Base-by-base conservation (phyloP, 2,888 invertebrate species). In the Timandra comae region DNA sequence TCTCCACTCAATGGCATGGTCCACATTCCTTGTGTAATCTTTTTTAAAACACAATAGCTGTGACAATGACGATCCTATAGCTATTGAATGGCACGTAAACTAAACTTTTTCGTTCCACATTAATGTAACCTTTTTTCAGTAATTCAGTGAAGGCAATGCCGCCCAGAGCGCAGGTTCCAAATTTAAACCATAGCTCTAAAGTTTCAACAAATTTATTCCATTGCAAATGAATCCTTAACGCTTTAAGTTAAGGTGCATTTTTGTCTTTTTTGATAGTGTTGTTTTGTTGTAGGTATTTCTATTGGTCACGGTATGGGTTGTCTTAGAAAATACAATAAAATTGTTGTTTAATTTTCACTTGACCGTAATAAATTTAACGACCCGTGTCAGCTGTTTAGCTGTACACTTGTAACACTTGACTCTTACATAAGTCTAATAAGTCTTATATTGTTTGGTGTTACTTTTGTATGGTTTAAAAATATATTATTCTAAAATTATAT, bases 21-120 rank as follows among this genome's bases (percentile, higher is more conserved):
- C 75, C 75, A 78, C 71, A 80, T 81, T 78, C 74, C 65, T 72
- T 63, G 69, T 73, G 63, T 76, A 70, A 76, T 71, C 74, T 80
- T 80, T 81, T 78, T 74, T 42, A 73, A 49, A 68, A 63, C 38
- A 82, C 78, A 78, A 81, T 71, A 40, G 46, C 37, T 46, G 48
- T 64, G 70, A 81, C 82, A 84, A 81, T 63, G 48, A 71, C 39
- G 41, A 52, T 53, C 56, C 60, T 65, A 70, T 72, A 60, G 65
- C 70, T 62, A 75, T 79, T 75, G 62, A 73, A 61, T 50, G 38
- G 55, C 54, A 50, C 66, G 63, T 69, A 71, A 73, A 73, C 73
- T 71, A 71, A 64, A 38, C 47, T 48, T 49, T 54, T 63, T 57
- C 67, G 70, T 70, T 73, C 72, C 64, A 79, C 70, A 82, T 82